Base-by-base conservation (phyloP, 1,140 invertebrate genomes). In the Formica exsecta region DNA sequence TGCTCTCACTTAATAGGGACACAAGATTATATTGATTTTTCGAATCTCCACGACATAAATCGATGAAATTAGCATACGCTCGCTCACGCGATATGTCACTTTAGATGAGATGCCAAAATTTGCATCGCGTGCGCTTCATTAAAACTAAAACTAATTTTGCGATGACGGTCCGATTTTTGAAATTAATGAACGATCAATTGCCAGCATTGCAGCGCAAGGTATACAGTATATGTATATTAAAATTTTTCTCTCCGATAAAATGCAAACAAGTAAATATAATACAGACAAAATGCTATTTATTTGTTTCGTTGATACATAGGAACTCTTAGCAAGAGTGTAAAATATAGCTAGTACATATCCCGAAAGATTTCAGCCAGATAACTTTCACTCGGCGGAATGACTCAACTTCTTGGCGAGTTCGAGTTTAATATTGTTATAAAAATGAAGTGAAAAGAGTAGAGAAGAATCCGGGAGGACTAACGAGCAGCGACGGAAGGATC, bases 321-420 rank as follows among this genome's bases (percentile, higher is more conserved):
- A 51, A 51, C 44, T 54, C 13, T 3, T 7, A 38, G 25, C 32
- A 41, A 38, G 22, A 81, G 44, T 48, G 44, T 61, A 11, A 36
- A 81, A 73, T 61, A 32, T 61, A 16, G 54, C 38, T 22, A 32
- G 0, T 59, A 25, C 36, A 19, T 48, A 51, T 51, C 76, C 51
- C 13, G 36, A 36, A 68, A 59, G 74, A 62, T 51, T 73, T 83
- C 66, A 38, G 36, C n/a, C 62, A 36, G 38, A 44, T 74, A 83
- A 83, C 79, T 83, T 83, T 83, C 79, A 83, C 79, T 48, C 65
- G 38, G 13, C 51, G 3, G 54, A 13, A 64, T 83, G 79, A 83
- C 79, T 83, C 68, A 74, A 61, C 51, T 73, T 59, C 54, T 83
- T 83, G 25, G 48, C 68, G 54, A 61, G 75, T 65, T 5, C 3